Evolutionary conservation across 2,888 invertebrate species (phyloP).

Genomic region (Euclidia mi): DNA sequence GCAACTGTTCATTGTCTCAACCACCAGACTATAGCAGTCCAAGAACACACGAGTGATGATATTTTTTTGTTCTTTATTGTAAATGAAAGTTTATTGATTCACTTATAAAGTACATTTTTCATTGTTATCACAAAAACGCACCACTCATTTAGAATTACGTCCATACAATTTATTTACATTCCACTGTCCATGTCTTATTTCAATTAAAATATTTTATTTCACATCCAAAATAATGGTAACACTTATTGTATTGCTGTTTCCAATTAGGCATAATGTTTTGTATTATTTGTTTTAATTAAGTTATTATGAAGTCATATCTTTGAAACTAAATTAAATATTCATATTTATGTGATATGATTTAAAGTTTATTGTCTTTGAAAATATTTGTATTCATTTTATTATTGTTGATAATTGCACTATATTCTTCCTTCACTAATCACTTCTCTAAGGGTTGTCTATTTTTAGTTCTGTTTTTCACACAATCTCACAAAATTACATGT

Average conservation of each 20-base stretch:
- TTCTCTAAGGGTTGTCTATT: not conserved
- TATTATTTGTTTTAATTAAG: not conserved
- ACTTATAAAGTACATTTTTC: slow-evolving; percentile 33
- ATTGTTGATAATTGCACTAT: slow-evolving; percentile 5
- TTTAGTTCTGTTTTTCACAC: slow-evolving; percentile 1
- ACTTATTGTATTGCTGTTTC: slow-evolving; percentile 17
- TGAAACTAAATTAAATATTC: slow-evolving; percentile 27
- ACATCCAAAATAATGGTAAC: slow-evolving; percentile 17
- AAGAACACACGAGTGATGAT: too few relatives aligned
- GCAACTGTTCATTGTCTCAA: not conserved
- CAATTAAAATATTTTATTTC: slow-evolving; percentile 20
- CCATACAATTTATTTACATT: slow-evolving; percentile 43
- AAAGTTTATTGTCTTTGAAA: slow-evolving; percentile 37
- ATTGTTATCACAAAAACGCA: slow-evolving; percentile 54
- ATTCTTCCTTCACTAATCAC: not conserved
- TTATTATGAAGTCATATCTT: slow-evolving; percentile 8
- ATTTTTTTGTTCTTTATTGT: slow-evolving; percentile 5
- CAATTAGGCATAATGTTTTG: slow-evolving; percentile 8
- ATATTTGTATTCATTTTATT: slow-evolving; percentile 7
- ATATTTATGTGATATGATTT: slow-evolving; percentile 53
- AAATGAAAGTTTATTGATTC: slow-evolving; percentile 19
- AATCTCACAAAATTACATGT: slow-evolving; percentile 8
- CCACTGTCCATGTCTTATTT: slow-evolving; percentile 22
- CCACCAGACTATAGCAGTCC: not conserved
- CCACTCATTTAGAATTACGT: slow-evolving; percentile 56